Evolutionary conservation across 2,113 vertebrate species (phyloP).

Genomic region (Hirundichthys speculiger): DNA sequence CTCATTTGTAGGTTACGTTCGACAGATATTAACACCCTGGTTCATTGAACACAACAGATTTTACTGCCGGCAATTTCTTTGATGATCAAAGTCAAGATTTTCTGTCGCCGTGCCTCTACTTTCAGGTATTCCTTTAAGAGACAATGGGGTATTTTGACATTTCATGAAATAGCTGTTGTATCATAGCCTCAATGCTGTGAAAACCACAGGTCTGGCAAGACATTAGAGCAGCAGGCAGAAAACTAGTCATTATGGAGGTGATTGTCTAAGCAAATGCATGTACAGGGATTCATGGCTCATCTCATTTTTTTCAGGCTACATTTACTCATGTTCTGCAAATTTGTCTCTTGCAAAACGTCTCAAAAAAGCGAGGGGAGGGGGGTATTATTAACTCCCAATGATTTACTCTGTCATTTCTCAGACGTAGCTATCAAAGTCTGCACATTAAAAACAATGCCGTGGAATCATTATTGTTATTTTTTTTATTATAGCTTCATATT

Average conservation of each 20-base stretch:
- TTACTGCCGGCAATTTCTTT: slow-evolving; percentile 11
- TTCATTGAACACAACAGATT: slow-evolving; percentile 19
- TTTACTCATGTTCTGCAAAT: slow-evolving; percentile 36
- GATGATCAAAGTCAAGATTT: not conserved
- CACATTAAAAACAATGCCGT: slow-evolving; percentile 29
- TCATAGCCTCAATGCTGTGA: slow-evolving; percentile 3
- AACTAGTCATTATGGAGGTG: slow-evolving; percentile 26
- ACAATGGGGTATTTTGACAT: not conserved
- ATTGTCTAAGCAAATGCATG: slow-evolving; percentile 21
- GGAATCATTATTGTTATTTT: slow-evolving; percentile 24
- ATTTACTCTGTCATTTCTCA: slow-evolving; percentile 40
- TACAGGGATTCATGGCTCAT: slow-evolving; percentile 25
- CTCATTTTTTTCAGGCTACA: slow-evolving; percentile 22
- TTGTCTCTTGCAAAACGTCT: slow-evolving; percentile 19
- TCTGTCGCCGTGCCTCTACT: not conserved
- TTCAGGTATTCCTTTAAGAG: not conserved
- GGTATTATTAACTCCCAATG: slow-evolving; percentile 29
- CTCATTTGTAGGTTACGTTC: not conserved
- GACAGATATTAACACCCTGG: slow-evolving; percentile 3
- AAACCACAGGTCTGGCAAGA: slow-evolving; percentile 4
- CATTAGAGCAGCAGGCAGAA: slow-evolving; percentile 1
- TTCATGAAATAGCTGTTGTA: slow-evolving; percentile 3
- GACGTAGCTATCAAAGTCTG: no score
- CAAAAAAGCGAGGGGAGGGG: not conserved
- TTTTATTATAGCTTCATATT: slow-evolving; percentile 32